Evolutionary conservation across 2,888 invertebrate genomes (phyloP), one percentile per base, ranked within the genome.

Genomic region (Cephus pygmeus): DNA sequence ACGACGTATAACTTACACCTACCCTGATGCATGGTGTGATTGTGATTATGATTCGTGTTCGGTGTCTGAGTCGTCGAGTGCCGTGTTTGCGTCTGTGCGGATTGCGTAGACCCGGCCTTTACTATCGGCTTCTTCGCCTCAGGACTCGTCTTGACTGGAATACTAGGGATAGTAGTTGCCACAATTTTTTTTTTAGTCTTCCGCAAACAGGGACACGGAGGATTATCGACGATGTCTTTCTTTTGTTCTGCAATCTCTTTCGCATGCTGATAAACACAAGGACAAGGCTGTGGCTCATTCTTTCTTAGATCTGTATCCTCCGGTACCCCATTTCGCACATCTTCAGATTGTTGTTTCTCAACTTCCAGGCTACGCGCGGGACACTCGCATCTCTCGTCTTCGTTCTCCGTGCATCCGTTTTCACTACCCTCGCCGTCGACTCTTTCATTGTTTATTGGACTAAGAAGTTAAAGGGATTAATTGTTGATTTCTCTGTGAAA

Each of bases 31-130:
- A 83, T 79, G 78, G 79, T 80, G 79, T 83, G 83, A 80, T 81
- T 82, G 76, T 89, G 88, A 85, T 85, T 88, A 76, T 89, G 89
- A 79, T 79, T 80, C 34, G 83, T 79, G 74, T 79, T 88, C n/a
- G 87, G 83, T 35, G 91, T 91, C 84, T 91, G 91, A 1, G 91
- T 91, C 9, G 90, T 91, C 68, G 90, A 90, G 82, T 91, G 91
- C 82, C 90, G 88, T 12, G 88, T 91, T 81, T 91, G 90, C 6
- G 86, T 87, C 79, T 88, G 89, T 35, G 83, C 81, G 3, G 85
- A 85, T 76, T 88, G 85, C 12, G 83, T 86, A 11, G 83, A 77
- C 73, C 82, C 84, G 74, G 82, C 78, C 80, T 86, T 85, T 11
- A 82, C 80, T 9, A 78, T 76, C 33, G 81, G 79, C 79, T 85